These are phyloP conservation scores for Eupithecia vulgata DNA, from an alignment of 2,888 invertebrate species.

Conservation along the genomic window DNA sequence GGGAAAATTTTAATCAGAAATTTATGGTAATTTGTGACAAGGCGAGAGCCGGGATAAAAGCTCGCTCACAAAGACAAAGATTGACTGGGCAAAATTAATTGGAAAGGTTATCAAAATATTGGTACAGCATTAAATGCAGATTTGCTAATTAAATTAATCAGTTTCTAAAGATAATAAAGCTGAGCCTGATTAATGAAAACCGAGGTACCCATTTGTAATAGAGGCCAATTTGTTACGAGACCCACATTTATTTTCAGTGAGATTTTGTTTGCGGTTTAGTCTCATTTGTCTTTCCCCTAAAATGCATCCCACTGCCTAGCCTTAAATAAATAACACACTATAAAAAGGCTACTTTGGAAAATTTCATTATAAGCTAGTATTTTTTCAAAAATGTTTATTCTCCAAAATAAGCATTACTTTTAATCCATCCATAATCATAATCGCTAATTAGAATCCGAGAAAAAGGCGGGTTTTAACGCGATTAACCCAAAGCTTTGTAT, in stretches of 20 bases:
- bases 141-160: constrained; percentile 30
- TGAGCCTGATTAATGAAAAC: constrained; percentile 34
- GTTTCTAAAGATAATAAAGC: constrained; percentile 25
- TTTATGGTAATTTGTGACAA: constrained; percentile 63
- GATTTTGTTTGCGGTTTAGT: constrained; percentile 29
- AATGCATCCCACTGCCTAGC: not conserved
- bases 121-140: constrained; percentile 32
- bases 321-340: constrained; percentile 7
- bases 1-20: constrained; percentile 62
- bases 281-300: constrained; percentile 22
- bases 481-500: constrained; percentile 51
- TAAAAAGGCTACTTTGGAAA: not conserved
- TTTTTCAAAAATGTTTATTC: not conserved
- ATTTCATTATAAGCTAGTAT: constrained; percentile 3
- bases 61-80: constrained; percentile 55
- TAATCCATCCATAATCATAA: constrained; percentile 58
- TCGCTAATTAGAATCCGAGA: constrained; percentile 49
- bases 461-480: constrained; percentile 45
- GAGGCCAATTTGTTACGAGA: constrained; percentile 37
- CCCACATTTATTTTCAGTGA: constrained; percentile 32
- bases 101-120: constrained; percentile 41
- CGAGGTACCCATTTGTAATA: constrained; percentile 32
- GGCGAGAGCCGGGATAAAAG: constrained; percentile 48
- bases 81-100: constrained; percentile 55
- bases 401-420: constrained; percentile 28